Conservation (phyloP, 2,113 vertebrate species). For the Prionailurus viverrinus region DNA sequence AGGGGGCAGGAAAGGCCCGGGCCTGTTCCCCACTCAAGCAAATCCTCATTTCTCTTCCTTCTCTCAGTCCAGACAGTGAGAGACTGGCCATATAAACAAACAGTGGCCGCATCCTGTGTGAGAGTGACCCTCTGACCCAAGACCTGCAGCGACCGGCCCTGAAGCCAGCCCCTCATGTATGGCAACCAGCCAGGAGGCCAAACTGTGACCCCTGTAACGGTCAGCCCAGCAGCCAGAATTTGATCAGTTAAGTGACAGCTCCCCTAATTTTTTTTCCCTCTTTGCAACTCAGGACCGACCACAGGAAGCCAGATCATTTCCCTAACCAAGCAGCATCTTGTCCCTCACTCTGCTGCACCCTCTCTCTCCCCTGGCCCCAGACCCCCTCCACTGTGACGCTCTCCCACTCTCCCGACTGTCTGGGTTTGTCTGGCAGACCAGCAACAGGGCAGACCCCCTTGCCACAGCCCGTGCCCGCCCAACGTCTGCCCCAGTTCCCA, state of each 20-base stretch:
- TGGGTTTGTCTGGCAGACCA: neutral
- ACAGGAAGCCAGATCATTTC: neutral
- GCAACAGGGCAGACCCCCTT: neutral
- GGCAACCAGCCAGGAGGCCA: neutral
- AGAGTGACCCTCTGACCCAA: neutral
- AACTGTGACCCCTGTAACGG: neutral
- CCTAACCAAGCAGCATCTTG: neutral
- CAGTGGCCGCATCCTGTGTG: accelerated
- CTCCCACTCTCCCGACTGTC: neutral
- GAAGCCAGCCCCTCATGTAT: too few relatives aligned
- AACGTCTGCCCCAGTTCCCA: neutral
- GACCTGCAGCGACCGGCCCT: neutral
- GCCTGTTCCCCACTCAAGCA: neutral
- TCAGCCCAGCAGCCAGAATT: neutral
- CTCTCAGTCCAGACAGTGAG: neutral
- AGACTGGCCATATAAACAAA: accelerated
- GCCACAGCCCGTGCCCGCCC: neutral
- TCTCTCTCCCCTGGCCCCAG: neutral
- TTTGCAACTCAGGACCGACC: neutral
- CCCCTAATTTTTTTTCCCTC: neutral
- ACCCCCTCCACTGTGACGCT: too few relatives aligned
- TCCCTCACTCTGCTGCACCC: too few relatives aligned
- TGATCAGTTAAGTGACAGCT: neutral
- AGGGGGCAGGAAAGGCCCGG: neutral
- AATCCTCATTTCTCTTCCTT: neutral